Evolutionary conservation across 30 jellyfish, hydroid and myxozoan species (phyloP).

Genomic region (Aurelia coerulea): DNA sequence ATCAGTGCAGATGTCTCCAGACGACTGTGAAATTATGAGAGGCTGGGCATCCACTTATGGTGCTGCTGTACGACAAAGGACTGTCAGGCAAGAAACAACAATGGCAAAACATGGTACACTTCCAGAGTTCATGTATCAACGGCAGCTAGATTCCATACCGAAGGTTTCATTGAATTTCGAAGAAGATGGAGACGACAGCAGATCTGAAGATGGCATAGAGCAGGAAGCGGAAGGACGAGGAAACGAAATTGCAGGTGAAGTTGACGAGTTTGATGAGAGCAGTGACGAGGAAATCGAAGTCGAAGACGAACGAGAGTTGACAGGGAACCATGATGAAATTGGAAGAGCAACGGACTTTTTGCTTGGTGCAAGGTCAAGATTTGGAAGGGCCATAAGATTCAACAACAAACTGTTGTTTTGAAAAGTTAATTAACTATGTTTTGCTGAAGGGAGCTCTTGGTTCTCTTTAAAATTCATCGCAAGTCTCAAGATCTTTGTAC

Average conservation of each 20-base stretch:
- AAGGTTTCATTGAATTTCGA: background rate
- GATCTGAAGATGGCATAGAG: background rate
- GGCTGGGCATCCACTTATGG: background rate
- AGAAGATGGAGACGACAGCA: background rate
- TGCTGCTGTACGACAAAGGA: constrained; percentile 2
- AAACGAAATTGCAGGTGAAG: background rate
- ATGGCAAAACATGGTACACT: background rate
- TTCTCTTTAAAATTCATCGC: too few species aligned
- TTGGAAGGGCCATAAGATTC: constrained; percentile 29
- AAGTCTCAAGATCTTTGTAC: too few species aligned
- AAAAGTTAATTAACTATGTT: background rate
- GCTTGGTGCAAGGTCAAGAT: constrained; percentile 17
- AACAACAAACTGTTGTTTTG: constrained; percentile 16
- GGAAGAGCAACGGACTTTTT: constrained; percentile 19
- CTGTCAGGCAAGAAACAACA: background rate
- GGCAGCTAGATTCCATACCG: background rate
- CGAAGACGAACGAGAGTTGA: background rate
- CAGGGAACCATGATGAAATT: constrained; percentile 4
- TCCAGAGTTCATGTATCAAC: background rate
- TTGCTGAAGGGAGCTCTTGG: background rate
- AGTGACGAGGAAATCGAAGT: constrained; percentile 9
- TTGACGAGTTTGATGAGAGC: constrained; percentile 14
- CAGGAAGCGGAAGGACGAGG: background rate
- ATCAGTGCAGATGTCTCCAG: background rate
- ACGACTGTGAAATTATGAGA: background rate